phyloP scores from a whole-genome alignment of 2,797 vertebrate species.

The Sebastes jordani region DNA sequence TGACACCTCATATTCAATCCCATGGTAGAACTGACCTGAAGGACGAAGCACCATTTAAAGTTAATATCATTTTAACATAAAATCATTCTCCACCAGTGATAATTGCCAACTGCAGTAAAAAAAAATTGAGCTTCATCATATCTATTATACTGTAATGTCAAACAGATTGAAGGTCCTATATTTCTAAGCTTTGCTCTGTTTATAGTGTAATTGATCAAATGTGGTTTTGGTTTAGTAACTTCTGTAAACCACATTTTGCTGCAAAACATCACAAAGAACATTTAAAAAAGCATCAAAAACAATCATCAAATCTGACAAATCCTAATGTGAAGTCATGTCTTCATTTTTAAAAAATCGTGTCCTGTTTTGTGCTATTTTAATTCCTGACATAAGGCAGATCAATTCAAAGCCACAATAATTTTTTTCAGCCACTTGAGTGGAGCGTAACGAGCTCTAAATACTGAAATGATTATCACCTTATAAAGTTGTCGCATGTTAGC shows the following conservation, averaged over 20 bases:
- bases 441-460: neutral
- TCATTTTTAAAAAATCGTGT: neutral
- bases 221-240: neutral
- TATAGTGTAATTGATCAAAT: neutral
- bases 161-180: neutral
- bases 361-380: neutral
- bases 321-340: neutral
- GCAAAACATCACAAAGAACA: neutral
- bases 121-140: neutral
- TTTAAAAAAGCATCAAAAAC: neutral
- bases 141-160: neutral
- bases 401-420: neutral
- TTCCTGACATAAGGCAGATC: neutral
- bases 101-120: neutral
- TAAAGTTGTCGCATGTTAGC: neutral
- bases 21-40: conserved; percentile 90
- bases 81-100: neutral
- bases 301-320: neutral
- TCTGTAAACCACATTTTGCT: neutral
- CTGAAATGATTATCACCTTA: neutral
- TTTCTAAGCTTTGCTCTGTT: neutral
- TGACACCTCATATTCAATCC: conserved; percentile 86
- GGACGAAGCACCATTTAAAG: neutral
- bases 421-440: neutral
- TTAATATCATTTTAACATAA: neutral